A percentile compares a stretch with the other conserved stretches of the same genome.
These are phyloP conservation scores for Synanthedon myopaeformis DNA, from an alignment of 2,888 invertebrate species.

Conservation along the genomic window DNA sequence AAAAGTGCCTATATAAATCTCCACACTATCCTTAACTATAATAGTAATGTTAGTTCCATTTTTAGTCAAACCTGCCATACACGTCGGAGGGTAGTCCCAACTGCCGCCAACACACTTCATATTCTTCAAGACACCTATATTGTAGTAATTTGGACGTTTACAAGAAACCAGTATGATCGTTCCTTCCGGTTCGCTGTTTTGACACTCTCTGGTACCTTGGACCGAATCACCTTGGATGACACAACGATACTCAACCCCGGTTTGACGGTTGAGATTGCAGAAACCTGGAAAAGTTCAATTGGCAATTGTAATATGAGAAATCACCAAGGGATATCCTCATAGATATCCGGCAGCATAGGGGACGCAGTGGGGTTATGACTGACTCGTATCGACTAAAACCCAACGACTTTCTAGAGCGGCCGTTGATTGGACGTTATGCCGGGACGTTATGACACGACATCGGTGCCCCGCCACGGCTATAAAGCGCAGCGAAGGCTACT, in stretches of 20 bases:
- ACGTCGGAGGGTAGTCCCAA: conserved; percentile 31
- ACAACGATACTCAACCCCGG: conserved; percentile 31
- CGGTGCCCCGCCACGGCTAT: no score
- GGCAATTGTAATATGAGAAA: no score
- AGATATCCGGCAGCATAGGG: no score
- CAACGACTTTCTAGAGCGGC: no score
- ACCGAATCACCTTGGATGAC: conserved; percentile 10
- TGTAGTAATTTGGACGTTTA: conserved; percentile 33
- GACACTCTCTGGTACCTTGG: conserved; percentile 22
- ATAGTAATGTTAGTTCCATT: conserved; percentile 36
- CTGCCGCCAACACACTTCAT: conserved; percentile 34
- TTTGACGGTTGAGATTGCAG: conserved; percentile 26
- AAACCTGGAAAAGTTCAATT: conserved; percentile 17
- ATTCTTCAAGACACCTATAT: conserved; percentile 12
- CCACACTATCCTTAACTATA: conserved; percentile 26
- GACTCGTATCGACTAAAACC: no score
- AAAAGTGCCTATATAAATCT: conserved; percentile 20
- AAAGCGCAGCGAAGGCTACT: no score
- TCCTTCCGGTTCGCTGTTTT: conserved; percentile 23
- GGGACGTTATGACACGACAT: no score
- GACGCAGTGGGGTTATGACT: no score
- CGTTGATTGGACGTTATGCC: no score
- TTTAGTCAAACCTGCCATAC: conserved; percentile 36
- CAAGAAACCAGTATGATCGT: conserved; percentile 27
- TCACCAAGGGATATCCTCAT: no score